Percentiles rank a stretch among this genome's conserved stretches.
phyloP scores from a whole-genome alignment of 1,140 invertebrate genomes.

The Brachionus manjavacas region DNA sequence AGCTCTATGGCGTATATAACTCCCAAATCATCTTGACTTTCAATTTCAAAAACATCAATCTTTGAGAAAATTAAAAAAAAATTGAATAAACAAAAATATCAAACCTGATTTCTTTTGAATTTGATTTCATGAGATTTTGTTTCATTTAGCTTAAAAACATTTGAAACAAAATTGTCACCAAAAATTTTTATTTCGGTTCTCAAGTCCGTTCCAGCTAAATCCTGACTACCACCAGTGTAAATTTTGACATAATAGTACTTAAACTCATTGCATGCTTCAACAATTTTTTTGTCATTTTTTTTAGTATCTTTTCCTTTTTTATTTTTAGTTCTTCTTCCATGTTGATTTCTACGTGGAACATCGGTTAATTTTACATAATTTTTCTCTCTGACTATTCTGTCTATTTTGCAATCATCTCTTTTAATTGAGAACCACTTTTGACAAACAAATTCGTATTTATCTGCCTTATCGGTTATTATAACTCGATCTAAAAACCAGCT shows the following conservation, averaged over 20 bases:
- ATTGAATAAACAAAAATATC: too few relatives aligned
- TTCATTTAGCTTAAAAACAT: background rate
- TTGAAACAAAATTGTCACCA: background rate
- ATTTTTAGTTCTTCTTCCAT: background rate
- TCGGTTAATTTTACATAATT: background rate
- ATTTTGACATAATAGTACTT: conserved; percentile 24
- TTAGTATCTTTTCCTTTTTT: background rate
- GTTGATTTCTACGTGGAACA: background rate
- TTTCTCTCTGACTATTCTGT: conserved; percentile 53
- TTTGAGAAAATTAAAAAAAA: background rate
- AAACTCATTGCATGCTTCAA: background rate
- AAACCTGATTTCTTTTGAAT: conserved; percentile 3
- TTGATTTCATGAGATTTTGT: background rate
- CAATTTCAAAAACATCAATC: conserved; percentile 33
- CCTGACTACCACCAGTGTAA: conserved; percentile 5
- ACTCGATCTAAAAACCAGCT: conserved; percentile 55
- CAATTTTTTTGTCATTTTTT: background rate
- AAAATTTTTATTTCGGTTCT: conserved; percentile 6
- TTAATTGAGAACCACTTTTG: conserved; percentile 54
- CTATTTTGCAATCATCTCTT: conserved; percentile 54
- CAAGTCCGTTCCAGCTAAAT: conserved; percentile 20
- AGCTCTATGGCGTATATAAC: conserved; percentile 3
- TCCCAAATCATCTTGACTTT: background rate
- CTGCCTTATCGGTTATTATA: conserved; percentile 51
- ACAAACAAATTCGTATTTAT: conserved; percentile 51